Conservation (phyloP, 2,888 invertebrate genomes). For the Hipparchia semele region DNA sequence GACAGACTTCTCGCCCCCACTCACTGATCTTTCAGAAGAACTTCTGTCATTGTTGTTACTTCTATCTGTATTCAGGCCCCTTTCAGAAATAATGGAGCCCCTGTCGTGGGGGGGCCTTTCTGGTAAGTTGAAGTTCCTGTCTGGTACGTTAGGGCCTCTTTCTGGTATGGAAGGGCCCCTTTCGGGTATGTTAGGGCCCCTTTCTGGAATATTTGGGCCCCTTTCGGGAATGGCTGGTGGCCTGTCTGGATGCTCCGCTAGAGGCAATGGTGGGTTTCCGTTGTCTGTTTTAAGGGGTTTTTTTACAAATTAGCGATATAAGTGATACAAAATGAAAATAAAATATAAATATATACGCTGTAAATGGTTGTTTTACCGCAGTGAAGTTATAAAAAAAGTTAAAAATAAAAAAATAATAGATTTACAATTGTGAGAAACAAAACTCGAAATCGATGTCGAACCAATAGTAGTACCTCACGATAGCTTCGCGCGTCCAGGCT, state of each 20-base stretch:
- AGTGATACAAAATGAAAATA: neutral
- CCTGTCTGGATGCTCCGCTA: slow-evolving; percentile 60
- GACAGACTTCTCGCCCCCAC: slow-evolving; percentile 59
- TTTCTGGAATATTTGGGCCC: slow-evolving; percentile 49
- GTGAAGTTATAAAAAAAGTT: no score
- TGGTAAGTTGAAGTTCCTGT: slow-evolving; percentile 29
- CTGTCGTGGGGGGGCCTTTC: slow-evolving; percentile 25
- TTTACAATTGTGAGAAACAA: no score
- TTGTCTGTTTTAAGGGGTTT: slow-evolving; percentile 44
- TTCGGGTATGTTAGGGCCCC: slow-evolving; percentile 51
- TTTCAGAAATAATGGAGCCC: slow-evolving; percentile 21
- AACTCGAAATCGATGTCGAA: no score
- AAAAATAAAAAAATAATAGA: no score
- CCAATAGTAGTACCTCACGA: no score
- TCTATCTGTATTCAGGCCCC: slow-evolving; percentile 23
- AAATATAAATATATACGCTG: neutral
- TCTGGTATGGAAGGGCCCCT: slow-evolving; percentile 38
- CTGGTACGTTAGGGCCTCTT: slow-evolving; percentile 27
- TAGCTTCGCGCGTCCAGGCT: no score
- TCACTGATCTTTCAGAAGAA: slow-evolving; percentile 37
- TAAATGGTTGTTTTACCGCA: no score
- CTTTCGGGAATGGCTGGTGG: slow-evolving; percentile 52
- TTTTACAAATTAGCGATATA: neutral
- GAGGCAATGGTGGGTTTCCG: slow-evolving; percentile 63
- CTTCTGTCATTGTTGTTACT: slow-evolving; percentile 34